These are phyloP conservation scores for Allacma fusca DNA, from an alignment of 2,888 invertebrate genomes.

Conservation along the genomic window DNA sequence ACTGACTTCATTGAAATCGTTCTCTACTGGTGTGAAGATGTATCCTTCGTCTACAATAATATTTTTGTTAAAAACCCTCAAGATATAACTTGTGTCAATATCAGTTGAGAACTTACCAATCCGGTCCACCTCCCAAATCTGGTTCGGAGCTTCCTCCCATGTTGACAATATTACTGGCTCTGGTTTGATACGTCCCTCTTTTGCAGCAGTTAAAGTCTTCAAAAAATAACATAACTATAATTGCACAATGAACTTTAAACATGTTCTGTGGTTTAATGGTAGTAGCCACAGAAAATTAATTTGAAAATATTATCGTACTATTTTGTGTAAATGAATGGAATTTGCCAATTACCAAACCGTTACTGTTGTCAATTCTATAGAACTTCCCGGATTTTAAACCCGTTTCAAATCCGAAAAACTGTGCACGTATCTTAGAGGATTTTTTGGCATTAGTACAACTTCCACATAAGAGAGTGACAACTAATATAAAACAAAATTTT, in stretches of 20 bases:
- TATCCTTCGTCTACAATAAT: slow-evolving; percentile 42
- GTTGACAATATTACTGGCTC: slow-evolving; percentile 43
- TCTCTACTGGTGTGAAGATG: slow-evolving; percentile 46
- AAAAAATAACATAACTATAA: no score
- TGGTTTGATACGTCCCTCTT: slow-evolving; percentile 23
- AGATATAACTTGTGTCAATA: no score
- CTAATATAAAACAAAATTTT: no score
- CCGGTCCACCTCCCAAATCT: slow-evolving; percentile 50
- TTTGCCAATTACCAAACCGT: slow-evolving; percentile 19
- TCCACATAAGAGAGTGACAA: no score
- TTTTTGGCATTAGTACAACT: neutral
- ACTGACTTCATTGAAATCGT: slow-evolving; percentile 53
- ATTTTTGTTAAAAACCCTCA: neutral
- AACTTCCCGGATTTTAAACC: neutral
- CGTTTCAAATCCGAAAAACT: neutral
- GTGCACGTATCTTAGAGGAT: neutral
- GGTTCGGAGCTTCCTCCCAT: slow-evolving; percentile 41
- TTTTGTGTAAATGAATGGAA: neutral
- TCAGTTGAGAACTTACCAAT: slow-evolving; percentile 51
- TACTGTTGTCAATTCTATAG: slow-evolving; percentile 15
- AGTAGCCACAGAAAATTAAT: no score
- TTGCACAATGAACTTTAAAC: no score
- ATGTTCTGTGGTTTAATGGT: no score
- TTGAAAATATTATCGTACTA: neutral
- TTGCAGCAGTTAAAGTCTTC: slow-evolving; percentile 22